These are phyloP conservation scores for Leptopilina syphax DNA, from an alignment of 2,888 invertebrate species.

Conservation along the genomic window DNA sequence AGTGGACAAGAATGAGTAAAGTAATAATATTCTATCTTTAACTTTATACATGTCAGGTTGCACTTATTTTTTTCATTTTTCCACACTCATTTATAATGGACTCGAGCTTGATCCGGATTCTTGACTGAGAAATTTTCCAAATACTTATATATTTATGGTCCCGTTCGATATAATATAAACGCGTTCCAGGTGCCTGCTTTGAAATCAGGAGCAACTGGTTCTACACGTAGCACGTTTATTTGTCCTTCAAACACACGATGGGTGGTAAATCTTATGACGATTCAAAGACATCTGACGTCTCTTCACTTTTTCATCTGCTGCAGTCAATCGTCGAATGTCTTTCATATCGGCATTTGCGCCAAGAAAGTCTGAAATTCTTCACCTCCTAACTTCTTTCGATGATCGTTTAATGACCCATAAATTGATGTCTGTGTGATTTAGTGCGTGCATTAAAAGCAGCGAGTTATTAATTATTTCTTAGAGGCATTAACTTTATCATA, in stretches of 20 bases:
- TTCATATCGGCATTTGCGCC: background rate
- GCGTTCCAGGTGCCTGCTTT: conserved; percentile 35
- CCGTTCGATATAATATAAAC: conserved; percentile 27
- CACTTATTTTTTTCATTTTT: background rate
- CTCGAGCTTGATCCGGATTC: conserved; percentile 21
- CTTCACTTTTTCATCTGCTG: background rate
- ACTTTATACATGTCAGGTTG: conserved; percentile 17
- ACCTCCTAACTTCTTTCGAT: conserved; percentile 28
- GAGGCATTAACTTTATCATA: conserved; percentile 10
- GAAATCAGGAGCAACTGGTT: conserved; percentile 34
- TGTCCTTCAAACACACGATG: conserved; percentile 28
- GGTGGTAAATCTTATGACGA: conserved; percentile 35
- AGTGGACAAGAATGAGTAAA: conserved; percentile 32
- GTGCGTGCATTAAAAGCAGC: conserved; percentile 2
- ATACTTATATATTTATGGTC: conserved; percentile 38
- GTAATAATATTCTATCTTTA: conserved; percentile 32
- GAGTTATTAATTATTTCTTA: conserved; percentile 8
- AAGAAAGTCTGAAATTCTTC: conserved; percentile 27
- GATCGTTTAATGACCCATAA: conserved; percentile 34
- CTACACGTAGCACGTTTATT: conserved; percentile 29
- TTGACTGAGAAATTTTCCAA: conserved; percentile 37
- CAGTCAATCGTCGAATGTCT: conserved; percentile 12
- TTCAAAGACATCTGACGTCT: conserved; percentile 16
- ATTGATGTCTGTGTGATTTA: conserved; percentile 32
- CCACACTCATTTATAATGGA: background rate